Conservation (phyloP, 2,113 vertebrate species). For the Barbus barbus region DNA sequence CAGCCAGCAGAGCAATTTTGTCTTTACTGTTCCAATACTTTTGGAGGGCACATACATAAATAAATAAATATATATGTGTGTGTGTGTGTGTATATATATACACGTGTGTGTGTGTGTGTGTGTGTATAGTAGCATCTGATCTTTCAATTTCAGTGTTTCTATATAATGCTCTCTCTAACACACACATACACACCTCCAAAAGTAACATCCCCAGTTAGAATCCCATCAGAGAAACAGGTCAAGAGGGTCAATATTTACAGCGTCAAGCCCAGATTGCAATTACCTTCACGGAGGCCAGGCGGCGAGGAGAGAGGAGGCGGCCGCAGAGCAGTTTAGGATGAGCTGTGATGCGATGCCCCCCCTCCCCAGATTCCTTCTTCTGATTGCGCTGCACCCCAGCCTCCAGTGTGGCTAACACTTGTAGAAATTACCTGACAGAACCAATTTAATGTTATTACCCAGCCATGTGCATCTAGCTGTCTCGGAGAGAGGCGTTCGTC, state of each 20-base stretch:
- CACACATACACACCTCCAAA: slow-evolving; percentile 39
- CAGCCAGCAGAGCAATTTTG: no score
- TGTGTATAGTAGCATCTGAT: not conserved
- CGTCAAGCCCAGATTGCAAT: slow-evolving; percentile 61
- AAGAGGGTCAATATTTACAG: slow-evolving; percentile 61
- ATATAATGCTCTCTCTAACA: slow-evolving; percentile 44
- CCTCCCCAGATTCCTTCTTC: slow-evolving; percentile 26
- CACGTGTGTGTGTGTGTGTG: not conserved
- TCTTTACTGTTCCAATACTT: no score
- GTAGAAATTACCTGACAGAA: slow-evolving; percentile 81
- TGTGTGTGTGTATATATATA: slow-evolving; percentile 23
- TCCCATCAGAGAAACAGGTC: slow-evolving; percentile 61
- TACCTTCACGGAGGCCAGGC: slow-evolving; percentile 44
- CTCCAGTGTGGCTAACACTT: slow-evolving; percentile 76
- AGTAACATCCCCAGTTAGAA: slow-evolving; percentile 55
- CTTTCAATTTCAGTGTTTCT: slow-evolving; percentile 51
- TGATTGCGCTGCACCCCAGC: slow-evolving; percentile 54
- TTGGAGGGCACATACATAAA: no score
- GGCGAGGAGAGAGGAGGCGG: slow-evolving; percentile 22
- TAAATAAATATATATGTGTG: no score
- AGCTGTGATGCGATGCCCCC: slow-evolving; percentile 43
- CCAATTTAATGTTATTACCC: slow-evolving; percentile 77
- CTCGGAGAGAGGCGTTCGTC: slow-evolving; percentile 50
- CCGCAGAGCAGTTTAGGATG: slow-evolving; percentile 48
- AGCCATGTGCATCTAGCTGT: slow-evolving; percentile 68